Evolutionary conservation across 2,113 vertebrate genomes (phyloP).

Genomic region (Scatophagus argus): DNA sequence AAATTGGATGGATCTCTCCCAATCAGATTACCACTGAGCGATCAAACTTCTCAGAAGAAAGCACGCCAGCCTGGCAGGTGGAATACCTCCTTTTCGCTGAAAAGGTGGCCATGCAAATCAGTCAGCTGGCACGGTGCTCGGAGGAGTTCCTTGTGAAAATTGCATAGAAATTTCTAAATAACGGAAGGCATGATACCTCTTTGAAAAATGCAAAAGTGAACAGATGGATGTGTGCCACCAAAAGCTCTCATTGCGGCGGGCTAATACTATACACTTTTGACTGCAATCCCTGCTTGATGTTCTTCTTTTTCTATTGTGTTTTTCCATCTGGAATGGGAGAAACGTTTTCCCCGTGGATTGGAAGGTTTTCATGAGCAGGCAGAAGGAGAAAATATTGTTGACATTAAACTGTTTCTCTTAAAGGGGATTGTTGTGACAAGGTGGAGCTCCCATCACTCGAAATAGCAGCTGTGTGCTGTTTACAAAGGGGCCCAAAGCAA

Average conservation of each 20-base stretch:
- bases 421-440: constrained; percentile 87
- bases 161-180: constrained; percentile 65
- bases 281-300: constrained; percentile 72
- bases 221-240: constrained; percentile 76
- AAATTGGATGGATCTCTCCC: constrained; percentile 75
- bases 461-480: constrained; percentile 85
- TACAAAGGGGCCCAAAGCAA: constrained; percentile 84
- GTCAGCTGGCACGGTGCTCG: constrained; percentile 54
- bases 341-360: constrained; percentile 78
- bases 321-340: constrained; percentile 66
- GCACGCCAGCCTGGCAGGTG: constrained; percentile 47
- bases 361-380: constrained; percentile 81
- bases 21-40: constrained; percentile 48
- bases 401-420: constrained; percentile 88
- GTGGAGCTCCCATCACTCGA: constrained; percentile 85
- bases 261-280: constrained; percentile 68
- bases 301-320: constrained; percentile 70
- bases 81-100: constrained; percentile 51
- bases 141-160: constrained; percentile 64
- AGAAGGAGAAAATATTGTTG: constrained; percentile 86
- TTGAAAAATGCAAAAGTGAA: constrained; percentile 70
- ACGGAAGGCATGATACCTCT: constrained; percentile 65
- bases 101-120: constrained; percentile 67
- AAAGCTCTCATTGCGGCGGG: constrained; percentile 54
- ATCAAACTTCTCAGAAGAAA: constrained; percentile 67